These are phyloP conservation scores for Macrotis lagotis DNA, from an alignment of 2,113 vertebrate genomes.

Conservation along the genomic window DNA sequence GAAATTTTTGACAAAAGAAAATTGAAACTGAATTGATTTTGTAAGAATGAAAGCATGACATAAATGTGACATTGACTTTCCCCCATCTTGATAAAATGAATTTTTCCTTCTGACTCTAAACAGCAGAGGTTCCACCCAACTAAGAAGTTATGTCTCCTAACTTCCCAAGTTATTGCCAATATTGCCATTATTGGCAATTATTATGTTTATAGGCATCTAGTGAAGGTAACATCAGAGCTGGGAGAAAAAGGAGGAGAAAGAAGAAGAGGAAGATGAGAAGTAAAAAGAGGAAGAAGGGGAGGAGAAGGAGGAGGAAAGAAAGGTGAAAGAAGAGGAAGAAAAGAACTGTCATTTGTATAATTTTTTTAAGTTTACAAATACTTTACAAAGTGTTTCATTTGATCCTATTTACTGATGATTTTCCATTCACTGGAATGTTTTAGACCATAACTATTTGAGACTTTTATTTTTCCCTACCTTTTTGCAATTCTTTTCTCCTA, in stretches of 20 bases:
- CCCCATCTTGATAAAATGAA: not conserved
- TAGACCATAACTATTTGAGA: not conserved
- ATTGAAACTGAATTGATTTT: not conserved
- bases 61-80: not conserved
- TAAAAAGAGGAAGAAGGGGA: too few relatives aligned
- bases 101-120: not conserved
- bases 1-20: not conserved
- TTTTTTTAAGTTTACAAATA: not conserved
- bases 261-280: rapidly evolving
- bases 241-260: not conserved
- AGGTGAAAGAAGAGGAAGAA: not conserved
- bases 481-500: not conserved
- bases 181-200: too few relatives aligned
- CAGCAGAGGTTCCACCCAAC: not conserved
- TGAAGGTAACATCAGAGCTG: not conserved
- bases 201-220: not conserved
- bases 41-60: not conserved
- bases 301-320: too few relatives aligned
- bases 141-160: not conserved
- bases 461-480: not conserved
- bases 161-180: too few relatives aligned
- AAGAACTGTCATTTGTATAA: not conserved
- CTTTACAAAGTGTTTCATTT: not conserved
- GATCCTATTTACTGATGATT: not conserved
- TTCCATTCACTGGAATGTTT: not conserved